These are phyloP conservation scores for Prosapia bicincta DNA, from an alignment of 2,888 invertebrate species.

Conservation along the genomic window DNA sequence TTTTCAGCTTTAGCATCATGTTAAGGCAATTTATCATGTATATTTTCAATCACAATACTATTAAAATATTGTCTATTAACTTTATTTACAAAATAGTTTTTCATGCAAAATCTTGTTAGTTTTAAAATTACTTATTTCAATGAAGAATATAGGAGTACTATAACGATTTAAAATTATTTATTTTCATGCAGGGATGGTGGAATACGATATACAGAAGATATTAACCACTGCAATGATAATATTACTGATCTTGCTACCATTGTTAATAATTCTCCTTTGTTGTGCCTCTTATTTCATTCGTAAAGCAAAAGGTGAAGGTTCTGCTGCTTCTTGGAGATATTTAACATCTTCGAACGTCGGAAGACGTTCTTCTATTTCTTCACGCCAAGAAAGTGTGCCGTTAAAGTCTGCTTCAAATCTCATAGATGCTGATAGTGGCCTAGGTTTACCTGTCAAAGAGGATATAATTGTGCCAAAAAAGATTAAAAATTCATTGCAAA, in stretches of 20 bases:
- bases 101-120: too few species aligned
- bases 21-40: too few species aligned
- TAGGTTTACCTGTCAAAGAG: background rate
- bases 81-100: too few species aligned
- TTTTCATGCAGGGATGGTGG: slow-evolving; percentile 48
- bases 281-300: slow-evolving; percentile 29
- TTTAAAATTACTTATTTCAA: too few species aligned
- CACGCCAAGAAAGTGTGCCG: slow-evolving; percentile 14
- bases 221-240: slow-evolving; percentile 73
- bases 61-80: too few species aligned
- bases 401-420: slow-evolving; percentile 33
- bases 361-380: slow-evolving; percentile 9
- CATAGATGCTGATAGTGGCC: slow-evolving; percentile 15
- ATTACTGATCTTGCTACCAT: slow-evolving; percentile 65
- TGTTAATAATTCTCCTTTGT: slow-evolving; percentile 35
- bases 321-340: slow-evolving; percentile 41
- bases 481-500: background rate
- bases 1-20: too few species aligned
- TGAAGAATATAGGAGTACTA: too few species aligned
- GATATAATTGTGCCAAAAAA: background rate
- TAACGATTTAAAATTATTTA: background rate
- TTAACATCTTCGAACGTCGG: slow-evolving; percentile 33
- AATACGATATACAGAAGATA: slow-evolving; percentile 63
- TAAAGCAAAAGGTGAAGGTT: slow-evolving; percentile 22
- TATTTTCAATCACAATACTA: too few species aligned